These are phyloP conservation scores for Eucriotettix oculatus DNA, from an alignment of 2,888 invertebrate species.

Conservation along the genomic window DNA sequence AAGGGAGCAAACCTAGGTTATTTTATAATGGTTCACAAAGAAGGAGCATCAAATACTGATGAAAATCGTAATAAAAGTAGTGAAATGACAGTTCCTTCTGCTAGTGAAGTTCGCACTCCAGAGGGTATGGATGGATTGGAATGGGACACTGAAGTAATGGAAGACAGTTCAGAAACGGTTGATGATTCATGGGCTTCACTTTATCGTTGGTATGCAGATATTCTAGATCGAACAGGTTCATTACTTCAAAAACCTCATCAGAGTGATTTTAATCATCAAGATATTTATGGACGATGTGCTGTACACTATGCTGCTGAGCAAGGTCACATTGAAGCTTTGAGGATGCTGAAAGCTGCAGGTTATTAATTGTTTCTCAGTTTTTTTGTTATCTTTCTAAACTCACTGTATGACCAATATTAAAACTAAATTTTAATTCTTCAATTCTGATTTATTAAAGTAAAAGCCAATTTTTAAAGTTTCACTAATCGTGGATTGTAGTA, in stretches of 20 bases:
- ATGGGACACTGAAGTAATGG: slow-evolving; percentile 58
- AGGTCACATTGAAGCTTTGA: slow-evolving; percentile 42
- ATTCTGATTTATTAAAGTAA: neutral
- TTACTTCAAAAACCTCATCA: slow-evolving; percentile 8
- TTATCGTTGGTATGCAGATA: slow-evolving; percentile 56
- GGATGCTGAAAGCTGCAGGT: slow-evolving; percentile 42
- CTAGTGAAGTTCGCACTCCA: slow-evolving; percentile 26
- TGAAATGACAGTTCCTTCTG: slow-evolving; percentile 1
- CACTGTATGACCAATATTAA: neutral
- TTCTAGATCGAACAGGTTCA: slow-evolving; percentile 43
- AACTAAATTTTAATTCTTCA: neutral
- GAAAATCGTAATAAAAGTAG: neutral
- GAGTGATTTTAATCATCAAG: slow-evolving; percentile 42
- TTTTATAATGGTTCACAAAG: slow-evolving; percentile 28
- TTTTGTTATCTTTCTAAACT: neutral
- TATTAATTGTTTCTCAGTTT: neutral
- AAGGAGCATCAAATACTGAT: slow-evolving; percentile 11
- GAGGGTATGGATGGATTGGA: slow-evolving; percentile 48
- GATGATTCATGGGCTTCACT: slow-evolving; percentile 35
- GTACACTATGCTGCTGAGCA: slow-evolving; percentile 57
- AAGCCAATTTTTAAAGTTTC: neutral
- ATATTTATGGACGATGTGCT: slow-evolving; percentile 46
- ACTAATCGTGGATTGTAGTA: neutral
- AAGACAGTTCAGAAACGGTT: slow-evolving; percentile 30
- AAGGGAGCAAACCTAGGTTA: slow-evolving; percentile 27